phyloP scores from a whole-genome alignment of 2,113 vertebrate species.

The Corvus hawaiiensis region DNA sequence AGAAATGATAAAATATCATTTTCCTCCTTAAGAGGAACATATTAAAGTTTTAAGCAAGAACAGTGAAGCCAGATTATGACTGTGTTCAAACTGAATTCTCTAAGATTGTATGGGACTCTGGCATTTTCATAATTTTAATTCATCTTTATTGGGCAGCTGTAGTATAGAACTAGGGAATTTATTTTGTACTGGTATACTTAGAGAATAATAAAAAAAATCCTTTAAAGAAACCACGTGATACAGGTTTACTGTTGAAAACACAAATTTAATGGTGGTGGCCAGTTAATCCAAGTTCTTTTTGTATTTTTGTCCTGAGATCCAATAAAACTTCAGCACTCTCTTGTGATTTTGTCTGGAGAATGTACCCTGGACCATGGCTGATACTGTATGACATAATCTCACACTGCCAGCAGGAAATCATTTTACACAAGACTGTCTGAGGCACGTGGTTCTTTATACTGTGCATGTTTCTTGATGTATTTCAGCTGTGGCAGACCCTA shows the following conservation, averaged over 20 bases:
- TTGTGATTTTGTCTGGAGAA: not conserved
- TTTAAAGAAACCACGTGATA: not conserved
- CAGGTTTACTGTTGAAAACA: not conserved
- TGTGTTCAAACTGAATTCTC: not conserved
- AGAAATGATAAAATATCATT: not conserved
- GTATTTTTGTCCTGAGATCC: not conserved
- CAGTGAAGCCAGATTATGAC: not conserved
- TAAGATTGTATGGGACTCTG: not conserved
- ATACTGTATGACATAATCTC: not conserved
- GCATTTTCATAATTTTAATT: not conserved
- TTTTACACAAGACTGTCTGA: not conserved
- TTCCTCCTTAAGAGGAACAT: not conserved
- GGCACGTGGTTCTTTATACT: not conserved
- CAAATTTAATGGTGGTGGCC: not conserved
- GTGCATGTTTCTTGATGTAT: conserved; percentile 11
- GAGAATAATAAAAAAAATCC: not conserved
- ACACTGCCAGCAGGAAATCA: not conserved
- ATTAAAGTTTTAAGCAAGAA: not conserved
- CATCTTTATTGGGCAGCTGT: not conserved
- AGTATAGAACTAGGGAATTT: not conserved
- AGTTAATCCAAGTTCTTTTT: not conserved
- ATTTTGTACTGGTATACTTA: not conserved
- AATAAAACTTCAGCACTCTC: not conserved
- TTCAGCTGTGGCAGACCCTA: conserved; percentile 90
- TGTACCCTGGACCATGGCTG: not conserved